A percentile compares a stretch with the other conserved stretches of the same genome.
phyloP scores from a whole-genome alignment of 2,888 invertebrate species.

The Patella ulyssiponensis region DNA sequence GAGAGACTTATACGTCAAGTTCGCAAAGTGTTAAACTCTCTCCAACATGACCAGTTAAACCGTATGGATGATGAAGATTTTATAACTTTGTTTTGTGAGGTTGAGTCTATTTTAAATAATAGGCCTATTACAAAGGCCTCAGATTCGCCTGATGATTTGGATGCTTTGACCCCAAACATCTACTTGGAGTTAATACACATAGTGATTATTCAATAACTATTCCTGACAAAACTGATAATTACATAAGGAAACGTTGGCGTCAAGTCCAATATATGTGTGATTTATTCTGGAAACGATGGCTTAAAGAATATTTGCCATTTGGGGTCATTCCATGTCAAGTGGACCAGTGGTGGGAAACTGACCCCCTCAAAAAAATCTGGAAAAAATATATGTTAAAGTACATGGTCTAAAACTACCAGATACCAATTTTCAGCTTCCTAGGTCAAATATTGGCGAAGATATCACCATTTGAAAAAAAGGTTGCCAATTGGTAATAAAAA shows the following conservation, averaged over 20 bases:
- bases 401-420: too few relatives aligned
- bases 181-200: constrained; percentile 24
- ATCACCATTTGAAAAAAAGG: too few relatives aligned
- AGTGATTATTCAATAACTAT: constrained; percentile 27
- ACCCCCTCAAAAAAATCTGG: too few relatives aligned
- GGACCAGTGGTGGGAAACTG: too few relatives aligned
- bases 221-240: constrained; percentile 33
- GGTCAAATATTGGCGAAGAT: too few relatives aligned
- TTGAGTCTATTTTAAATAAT: constrained; percentile 35
- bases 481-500: too few relatives aligned
- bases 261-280: constrained; percentile 41
- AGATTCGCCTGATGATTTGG: constrained; percentile 26
- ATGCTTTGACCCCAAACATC: constrained; percentile 37
- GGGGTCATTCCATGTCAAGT: too few relatives aligned
- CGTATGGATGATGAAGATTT: constrained; percentile 36
- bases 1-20: constrained; percentile 37
- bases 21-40: constrained; percentile 23
- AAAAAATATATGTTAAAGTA: too few relatives aligned
- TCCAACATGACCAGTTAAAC: constrained; percentile 24
- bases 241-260: constrained; percentile 34
- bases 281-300: constrained; percentile 37
- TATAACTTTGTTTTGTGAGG: constrained; percentile 35
- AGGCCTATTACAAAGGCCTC: constrained; percentile 32
- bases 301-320: constrained; percentile 27
- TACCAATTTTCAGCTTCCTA: too few relatives aligned